phyloP scores from a whole-genome alignment of 2,113 vertebrate species.

The Ageneiosus marmoratus region DNA sequence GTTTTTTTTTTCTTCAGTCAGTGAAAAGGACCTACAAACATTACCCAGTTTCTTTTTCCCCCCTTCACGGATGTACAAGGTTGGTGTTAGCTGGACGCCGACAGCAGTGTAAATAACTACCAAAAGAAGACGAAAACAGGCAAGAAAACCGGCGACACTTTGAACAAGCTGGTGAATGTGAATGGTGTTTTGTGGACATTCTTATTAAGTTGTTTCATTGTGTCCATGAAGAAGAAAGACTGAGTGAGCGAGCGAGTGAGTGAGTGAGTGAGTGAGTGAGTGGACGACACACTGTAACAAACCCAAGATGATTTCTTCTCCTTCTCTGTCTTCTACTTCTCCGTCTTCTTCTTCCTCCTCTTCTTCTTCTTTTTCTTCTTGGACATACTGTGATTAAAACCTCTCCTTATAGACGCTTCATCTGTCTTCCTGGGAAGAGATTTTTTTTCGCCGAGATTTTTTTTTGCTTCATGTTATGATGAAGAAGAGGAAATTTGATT shows the following conservation, averaged over 20 bases:
- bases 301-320: neutral
- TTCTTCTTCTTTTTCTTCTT: neutral
- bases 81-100: neutral
- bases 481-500: conserved; percentile 52
- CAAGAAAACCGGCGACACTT: neutral
- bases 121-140: neutral
- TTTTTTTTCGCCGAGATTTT: neutral
- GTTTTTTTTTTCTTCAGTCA: neutral
- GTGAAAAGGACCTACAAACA: neutral
- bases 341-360: neutral
- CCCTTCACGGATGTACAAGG: neutral
- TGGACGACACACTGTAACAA: neutral
- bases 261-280: no score
- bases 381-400: neutral
- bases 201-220: neutral
- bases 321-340: neutral
- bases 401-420: neutral
- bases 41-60: neutral
- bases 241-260: no score
- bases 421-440: no score
- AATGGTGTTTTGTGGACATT: neutral
- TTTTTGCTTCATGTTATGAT: neutral
- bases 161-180: neutral
- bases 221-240: neutral
- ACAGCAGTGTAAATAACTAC: neutral